phyloP scores from a whole-genome alignment of 2,888 invertebrate species.

The Steinernema scapterisci region DNA sequence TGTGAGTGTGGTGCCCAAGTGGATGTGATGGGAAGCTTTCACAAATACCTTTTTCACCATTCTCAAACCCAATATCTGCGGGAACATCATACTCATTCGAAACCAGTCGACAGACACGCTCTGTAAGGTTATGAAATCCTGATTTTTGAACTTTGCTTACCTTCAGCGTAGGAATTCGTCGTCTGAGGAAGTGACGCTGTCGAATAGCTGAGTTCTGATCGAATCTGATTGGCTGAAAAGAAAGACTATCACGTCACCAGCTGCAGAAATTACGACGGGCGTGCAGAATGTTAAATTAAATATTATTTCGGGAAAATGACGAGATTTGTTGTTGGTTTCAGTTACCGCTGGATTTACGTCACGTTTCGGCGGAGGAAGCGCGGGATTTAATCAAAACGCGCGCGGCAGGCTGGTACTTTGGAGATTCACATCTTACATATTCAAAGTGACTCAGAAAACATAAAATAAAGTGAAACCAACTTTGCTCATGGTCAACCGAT shows the following conservation, averaged over 20 bases:
- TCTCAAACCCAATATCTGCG: background rate
- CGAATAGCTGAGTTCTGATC: background rate
- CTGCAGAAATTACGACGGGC: too few relatives aligned
- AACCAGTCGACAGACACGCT: background rate
- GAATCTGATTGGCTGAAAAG: background rate
- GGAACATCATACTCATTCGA: background rate
- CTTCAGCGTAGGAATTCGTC: constrained; percentile 87
- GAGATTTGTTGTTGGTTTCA: too few relatives aligned
- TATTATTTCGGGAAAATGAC: too few relatives aligned
- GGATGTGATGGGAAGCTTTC: too few relatives aligned
- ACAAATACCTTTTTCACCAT: constrained; percentile 1
- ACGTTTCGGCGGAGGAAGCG: too few relatives aligned
- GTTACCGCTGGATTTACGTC: too few relatives aligned
- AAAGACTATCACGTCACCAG: too few relatives aligned
- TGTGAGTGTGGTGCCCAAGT: background rate
- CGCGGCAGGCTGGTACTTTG: too few relatives aligned
- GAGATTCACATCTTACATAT: too few relatives aligned
- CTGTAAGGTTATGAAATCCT: background rate
- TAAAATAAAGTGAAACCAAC: background rate
- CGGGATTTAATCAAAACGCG: too few relatives aligned
- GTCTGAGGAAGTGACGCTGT: constrained; percentile 79
- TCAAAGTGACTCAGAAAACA: background rate
- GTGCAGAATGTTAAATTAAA: too few relatives aligned
- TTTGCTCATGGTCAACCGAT: background rate
- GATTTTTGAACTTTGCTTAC: background rate